Percentiles rank a stretch among this genome's conserved stretches.
phyloP scores from a whole-genome alignment of 2,888 invertebrate species.

The Brachynemurus nebulosus region DNA sequence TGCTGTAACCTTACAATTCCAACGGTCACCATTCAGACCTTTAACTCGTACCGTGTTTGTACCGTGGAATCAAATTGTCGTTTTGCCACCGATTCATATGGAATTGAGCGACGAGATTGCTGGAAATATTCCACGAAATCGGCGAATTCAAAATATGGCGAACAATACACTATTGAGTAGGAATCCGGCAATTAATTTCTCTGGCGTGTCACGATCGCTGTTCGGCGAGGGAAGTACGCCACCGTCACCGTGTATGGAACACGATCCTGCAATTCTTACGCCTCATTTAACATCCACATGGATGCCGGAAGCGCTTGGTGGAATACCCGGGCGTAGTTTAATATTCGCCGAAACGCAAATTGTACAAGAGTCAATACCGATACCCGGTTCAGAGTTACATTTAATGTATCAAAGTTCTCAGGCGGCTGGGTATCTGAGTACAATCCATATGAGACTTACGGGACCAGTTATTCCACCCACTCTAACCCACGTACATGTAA shows the following conservation, averaged over 20 bases:
- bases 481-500: constrained; percentile 78
- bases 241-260: constrained; percentile 62
- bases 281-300: constrained; percentile 83
- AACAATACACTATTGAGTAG: constrained; percentile 20
- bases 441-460: constrained; percentile 80
- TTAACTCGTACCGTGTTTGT: constrained; percentile 82
- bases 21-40: constrained; percentile 85
- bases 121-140: constrained; percentile 9
- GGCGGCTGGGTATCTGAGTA: constrained; percentile 86
- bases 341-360: constrained; percentile 92
- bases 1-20: constrained; percentile 91
- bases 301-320: constrained; percentile 80
- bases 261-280: constrained; percentile 71
- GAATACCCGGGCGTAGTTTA: constrained; percentile 64
- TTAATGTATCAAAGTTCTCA: constrained; percentile 93
- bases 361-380: constrained; percentile 88
- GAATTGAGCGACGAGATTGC: constrained; percentile 57
- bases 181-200: constrained; percentile 36
- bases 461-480: constrained; percentile 64
- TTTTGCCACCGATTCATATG: constrained; percentile 78
- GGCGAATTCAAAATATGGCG: neutral
- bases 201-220: constrained; percentile 39
- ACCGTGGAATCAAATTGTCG: constrained; percentile 97
- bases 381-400: constrained; percentile 86
- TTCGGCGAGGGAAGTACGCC: constrained; percentile 35